Percentiles rank a stretch among this genome's conserved stretches.
Evolutionary conservation across 2,113 vertebrate species (phyloP).

Genomic region (Onychorhynchus coronatus): DNA sequence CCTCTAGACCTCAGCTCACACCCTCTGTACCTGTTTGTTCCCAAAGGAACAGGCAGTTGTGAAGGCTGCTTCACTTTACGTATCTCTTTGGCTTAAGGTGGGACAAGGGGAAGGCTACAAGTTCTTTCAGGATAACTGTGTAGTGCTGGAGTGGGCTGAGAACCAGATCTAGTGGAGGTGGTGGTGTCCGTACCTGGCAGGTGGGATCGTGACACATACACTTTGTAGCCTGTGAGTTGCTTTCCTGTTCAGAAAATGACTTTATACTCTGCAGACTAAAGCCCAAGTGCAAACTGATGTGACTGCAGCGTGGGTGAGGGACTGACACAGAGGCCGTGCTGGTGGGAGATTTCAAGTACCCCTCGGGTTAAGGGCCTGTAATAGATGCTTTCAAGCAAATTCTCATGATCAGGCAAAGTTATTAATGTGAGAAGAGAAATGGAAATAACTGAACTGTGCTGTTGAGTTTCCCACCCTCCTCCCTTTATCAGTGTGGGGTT

Average conservation of each 20-base stretch:
- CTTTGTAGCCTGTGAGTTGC: not conserved
- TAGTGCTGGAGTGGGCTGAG: not conserved
- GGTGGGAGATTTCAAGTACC: not conserved
- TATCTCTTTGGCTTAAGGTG: not conserved
- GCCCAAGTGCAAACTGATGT: not conserved
- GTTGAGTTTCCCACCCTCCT: not conserved
- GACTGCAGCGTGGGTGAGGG: rapidly evolving
- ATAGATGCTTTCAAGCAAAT: not conserved
- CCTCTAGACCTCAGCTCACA: not conserved
- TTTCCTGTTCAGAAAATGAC: not conserved
- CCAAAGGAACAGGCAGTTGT: not conserved
- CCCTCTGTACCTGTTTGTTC: not conserved
- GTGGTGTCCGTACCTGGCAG: not conserved
- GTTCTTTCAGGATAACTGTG: rapidly evolving
- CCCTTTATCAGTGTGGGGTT: not conserved
- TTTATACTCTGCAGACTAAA: not conserved
- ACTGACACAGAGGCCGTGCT: no score
- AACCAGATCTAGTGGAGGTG: not conserved
- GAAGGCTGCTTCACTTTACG: not conserved
- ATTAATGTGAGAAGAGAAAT: not conserved
- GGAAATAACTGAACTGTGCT: not conserved
- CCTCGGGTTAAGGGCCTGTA: not conserved
- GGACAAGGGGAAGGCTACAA: not conserved
- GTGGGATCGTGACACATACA: not conserved
- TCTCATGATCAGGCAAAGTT: not conserved